Evolutionary conservation across 2,888 invertebrate genomes (phyloP), one percentile per base, ranked within the genome.

Genomic region (Allolobophora icterica): DNA sequence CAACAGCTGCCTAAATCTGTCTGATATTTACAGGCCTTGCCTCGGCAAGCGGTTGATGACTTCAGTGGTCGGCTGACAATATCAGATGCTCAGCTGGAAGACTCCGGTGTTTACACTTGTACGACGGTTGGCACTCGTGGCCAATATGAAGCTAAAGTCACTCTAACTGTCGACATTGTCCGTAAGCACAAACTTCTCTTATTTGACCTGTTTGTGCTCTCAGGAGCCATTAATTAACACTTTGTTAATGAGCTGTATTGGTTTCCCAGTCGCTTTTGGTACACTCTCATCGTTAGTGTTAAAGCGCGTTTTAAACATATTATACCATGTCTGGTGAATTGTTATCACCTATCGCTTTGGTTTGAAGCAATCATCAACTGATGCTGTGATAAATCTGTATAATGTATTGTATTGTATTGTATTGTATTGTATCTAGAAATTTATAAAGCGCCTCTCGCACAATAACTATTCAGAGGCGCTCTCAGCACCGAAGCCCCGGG

Each of bases 101-200:
- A 98, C 93, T 96, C 97, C 34, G 98, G 98, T 84, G 96, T 96
- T 2, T 99, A 98, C 95, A 96, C 97, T 91, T 99, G 99, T 95
- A 97, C 97, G 95, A 98, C 98, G 1, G 95, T 96, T 19, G 97
- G 96, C 8, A 97, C 97, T 94, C 96, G 97, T 42, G 93, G 93
- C 21, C 90, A 92, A 71, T 93, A 92, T 90, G 93, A 93, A 84
- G 94, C 94, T 2, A 92, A 93, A 2, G 94, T 93, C 21, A 93
- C 93, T 38, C 93, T 95, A 5, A 92, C 92, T 11, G 94, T 95
- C 34, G 92, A 92, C 33, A 45, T 35, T 24, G 42, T 40, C n/a
- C 13, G 90, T 90, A 38, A 87, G 87, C n/a, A 34, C 89, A 89
- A 33, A 71, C 24, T 24, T 4, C 52, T 52, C 24, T 1, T 52